Conservation (phyloP, 2,113 vertebrate genomes). For the Bothrops jararaca region DNA sequence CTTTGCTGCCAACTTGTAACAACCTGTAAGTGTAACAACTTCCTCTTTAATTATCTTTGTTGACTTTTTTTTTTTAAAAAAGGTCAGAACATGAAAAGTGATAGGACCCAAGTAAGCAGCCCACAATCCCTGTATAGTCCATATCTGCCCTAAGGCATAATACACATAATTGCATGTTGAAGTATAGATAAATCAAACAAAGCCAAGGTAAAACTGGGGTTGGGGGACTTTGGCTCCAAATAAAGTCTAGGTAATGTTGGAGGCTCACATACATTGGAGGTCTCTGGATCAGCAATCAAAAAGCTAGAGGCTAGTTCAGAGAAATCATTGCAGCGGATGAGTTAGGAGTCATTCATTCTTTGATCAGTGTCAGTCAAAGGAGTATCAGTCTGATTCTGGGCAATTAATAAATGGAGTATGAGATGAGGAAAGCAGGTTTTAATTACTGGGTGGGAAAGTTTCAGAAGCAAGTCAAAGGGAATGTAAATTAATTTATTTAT, state of each 20-base stretch:
- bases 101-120: background rate
- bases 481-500: background rate
- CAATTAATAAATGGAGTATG: conserved; percentile 5
- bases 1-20: background rate
- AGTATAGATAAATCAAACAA: background rate
- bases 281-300: background rate
- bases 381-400: background rate
- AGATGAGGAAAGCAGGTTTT: background rate
- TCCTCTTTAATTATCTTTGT: background rate
- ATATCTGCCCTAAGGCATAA: background rate
- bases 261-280: background rate
- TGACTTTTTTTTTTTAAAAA: background rate
- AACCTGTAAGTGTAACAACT: background rate
- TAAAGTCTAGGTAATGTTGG: background rate
- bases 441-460: conserved; percentile 12
- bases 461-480: background rate
- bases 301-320: background rate
- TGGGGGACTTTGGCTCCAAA: background rate
- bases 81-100: background rate
- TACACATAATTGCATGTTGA: background rate
- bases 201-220: background rate
- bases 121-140: background rate
- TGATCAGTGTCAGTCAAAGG: conserved; percentile 13
- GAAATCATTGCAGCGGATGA: background rate
- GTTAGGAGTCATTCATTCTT: conserved; percentile 8